These are phyloP conservation scores for Triplophysa yarkandensis DNA, from an alignment of 2,797 vertebrate species.

Conservation along the genomic window DNA sequence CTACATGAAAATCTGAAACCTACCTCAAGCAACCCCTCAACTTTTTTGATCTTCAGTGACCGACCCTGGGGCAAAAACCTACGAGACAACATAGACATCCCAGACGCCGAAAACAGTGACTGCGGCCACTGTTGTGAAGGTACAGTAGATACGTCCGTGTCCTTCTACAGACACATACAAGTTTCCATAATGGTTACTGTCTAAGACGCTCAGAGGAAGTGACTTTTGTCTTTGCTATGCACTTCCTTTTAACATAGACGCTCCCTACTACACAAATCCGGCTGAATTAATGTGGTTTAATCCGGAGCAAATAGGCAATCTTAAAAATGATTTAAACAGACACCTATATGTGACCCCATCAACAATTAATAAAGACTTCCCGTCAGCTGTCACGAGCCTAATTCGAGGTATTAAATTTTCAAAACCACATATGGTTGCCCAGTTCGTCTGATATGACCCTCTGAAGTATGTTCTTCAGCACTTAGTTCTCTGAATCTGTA, in stretches of 20 bases:
- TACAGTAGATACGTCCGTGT: constrained; percentile 2
- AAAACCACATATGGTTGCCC: background rate
- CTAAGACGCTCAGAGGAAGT: constrained; percentile 61
- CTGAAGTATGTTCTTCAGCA: background rate
- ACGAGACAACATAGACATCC: constrained; percentile 72
- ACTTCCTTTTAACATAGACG: constrained; percentile 13
- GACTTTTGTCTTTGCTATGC: constrained; percentile 22
- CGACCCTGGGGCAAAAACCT: constrained; percentile 74
- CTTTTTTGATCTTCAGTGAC: constrained; percentile 75
- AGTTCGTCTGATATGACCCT: background rate
- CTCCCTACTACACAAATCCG: background rate
- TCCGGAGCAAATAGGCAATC: background rate
- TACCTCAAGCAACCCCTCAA: constrained; percentile 79
- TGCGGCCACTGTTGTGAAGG: background rate
- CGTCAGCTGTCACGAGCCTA: background rate
- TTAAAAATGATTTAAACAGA: background rate
- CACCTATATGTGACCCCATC: background rate
- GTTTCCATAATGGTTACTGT: constrained; percentile 40
- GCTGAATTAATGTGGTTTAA: background rate
- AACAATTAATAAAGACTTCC: background rate
- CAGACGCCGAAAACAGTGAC: constrained; percentile 17
- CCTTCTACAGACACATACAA: background rate
- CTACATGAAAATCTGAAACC: constrained; percentile 52
- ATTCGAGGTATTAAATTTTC: background rate
- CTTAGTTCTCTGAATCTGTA: background rate